Evolutionary conservation across 2,888 invertebrate species (phyloP).

Genomic region (Elegia similella): DNA sequence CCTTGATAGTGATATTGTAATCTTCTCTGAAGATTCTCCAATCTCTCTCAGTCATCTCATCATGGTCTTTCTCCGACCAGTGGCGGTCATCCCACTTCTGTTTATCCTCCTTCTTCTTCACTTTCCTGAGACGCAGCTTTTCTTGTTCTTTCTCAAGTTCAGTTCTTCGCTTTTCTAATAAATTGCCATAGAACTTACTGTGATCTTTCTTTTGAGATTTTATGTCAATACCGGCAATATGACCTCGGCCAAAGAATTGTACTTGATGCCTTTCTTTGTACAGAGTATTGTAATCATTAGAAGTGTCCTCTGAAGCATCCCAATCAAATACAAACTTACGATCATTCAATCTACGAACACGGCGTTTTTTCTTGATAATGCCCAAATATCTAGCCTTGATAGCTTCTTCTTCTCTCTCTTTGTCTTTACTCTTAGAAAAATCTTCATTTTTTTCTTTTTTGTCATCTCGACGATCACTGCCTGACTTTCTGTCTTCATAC

Average conservation of each 20-base stretch:
- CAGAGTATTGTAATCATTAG: slow-evolving; percentile 97
- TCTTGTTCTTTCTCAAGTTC: slow-evolving; percentile 98
- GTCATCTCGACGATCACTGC: slow-evolving; percentile 71
- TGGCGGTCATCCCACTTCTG: slow-evolving; percentile 99
- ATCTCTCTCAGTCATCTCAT: slow-evolving; percentile 99
- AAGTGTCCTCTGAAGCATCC: slow-evolving; percentile 99
- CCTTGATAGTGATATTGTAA: slow-evolving; percentile 99
- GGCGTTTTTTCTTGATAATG: slow-evolving; percentile 94
- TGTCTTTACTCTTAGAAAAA: slow-evolving; percentile 85
- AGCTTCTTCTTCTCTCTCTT: slow-evolving; percentile 96
- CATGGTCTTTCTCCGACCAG: slow-evolving; percentile 96
- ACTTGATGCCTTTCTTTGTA: slow-evolving; percentile 98
- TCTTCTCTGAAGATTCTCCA: slow-evolving; percentile 99
- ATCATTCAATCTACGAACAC: slow-evolving; percentile 96
- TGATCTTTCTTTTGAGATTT: slow-evolving; percentile 97
- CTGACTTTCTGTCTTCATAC: slow-evolving; percentile 77
- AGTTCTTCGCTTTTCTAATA: slow-evolving; percentile 96
- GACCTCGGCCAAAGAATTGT: slow-evolving; percentile 98
- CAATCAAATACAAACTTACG: slow-evolving; percentile 99
- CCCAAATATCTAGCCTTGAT: slow-evolving; percentile 98
- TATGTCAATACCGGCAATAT: slow-evolving; percentile 98
- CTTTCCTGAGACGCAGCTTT: slow-evolving; percentile 94
- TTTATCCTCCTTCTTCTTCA: slow-evolving; percentile 97
- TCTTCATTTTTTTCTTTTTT: slow-evolving; percentile 79
- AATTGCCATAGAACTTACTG: slow-evolving; percentile 97